These are phyloP conservation scores for Dromaius novaehollandiae DNA, from an alignment of 2,113 vertebrate species.

Conservation along the genomic window DNA sequence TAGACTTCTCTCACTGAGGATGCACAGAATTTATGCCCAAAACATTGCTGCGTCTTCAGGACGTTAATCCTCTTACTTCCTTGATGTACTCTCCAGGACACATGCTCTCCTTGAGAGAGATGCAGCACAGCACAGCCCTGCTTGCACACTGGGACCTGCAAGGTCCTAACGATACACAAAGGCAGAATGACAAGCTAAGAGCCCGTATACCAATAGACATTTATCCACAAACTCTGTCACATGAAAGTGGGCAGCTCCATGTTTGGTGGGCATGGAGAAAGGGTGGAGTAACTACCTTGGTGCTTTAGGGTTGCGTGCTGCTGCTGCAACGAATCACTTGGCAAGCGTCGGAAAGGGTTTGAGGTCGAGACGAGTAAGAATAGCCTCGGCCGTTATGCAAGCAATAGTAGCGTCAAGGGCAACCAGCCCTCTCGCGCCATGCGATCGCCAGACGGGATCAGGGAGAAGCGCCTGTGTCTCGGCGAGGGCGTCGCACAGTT, in stretches of 20 bases:
- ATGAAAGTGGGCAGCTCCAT: background rate
- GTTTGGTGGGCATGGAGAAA: background rate
- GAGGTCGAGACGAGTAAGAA: background rate
- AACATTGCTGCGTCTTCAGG: background rate
- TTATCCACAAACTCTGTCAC: background rate
- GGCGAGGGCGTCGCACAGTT: background rate
- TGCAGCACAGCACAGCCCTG: background rate
- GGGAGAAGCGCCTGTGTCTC: background rate
- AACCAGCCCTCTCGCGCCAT: background rate
- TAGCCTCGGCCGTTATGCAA: background rate
- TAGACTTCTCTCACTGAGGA: background rate
- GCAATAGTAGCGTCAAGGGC: background rate
- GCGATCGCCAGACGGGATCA: background rate
- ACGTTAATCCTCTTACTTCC: fast-evolving
- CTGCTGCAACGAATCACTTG: background rate
- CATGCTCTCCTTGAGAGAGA: fast-evolving
- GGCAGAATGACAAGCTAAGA: background rate
- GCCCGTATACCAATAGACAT: background rate
- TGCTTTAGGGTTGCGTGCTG: background rate
- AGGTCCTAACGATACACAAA: background rate
- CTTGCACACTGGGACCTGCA: background rate
- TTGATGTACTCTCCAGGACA: background rate
- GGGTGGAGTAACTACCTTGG: background rate
- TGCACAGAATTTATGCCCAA: background rate
- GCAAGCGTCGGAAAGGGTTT: background rate